Evolutionary conservation across 2,888 invertebrate genomes (phyloP), one percentile per base, ranked within the genome.

Genomic region (Clistopyga incitator): DNA sequence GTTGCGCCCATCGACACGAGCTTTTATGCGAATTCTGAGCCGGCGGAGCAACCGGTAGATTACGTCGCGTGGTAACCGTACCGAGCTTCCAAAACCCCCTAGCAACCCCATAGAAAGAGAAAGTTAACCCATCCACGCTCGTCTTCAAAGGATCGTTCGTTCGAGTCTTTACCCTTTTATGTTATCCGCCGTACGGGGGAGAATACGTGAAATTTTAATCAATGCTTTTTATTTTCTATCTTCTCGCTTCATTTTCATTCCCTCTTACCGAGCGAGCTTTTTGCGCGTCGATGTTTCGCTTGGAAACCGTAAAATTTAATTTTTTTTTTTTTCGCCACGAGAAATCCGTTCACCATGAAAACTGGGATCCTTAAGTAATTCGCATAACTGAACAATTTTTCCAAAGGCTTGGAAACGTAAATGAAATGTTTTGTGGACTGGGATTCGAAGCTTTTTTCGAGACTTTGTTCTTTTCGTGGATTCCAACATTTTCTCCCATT

Each of bases 61-160:
- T 54, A 52, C 54, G 77, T 78, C 75, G 78, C 78, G 52, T 76
- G 78, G 78, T 78, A 59, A 76, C 75, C 77, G 64, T 23, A 71
- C 38, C 61, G 65, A 38, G 64, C 50, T 75, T 59, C 3, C 67
- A 18, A 74, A 64, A 45, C 67, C 64, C 68, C 52, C 38, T 78
- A 74, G 68, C 74, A 64, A 75, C 45, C 78, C 75, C 71, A 75
- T 68, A 67, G 52, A 70, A 18, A 47, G 61, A 61, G 56, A 54
- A 56, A 18, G 38, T 18, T 6, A 15, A 29, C 20, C 47, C 75
- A 61, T 6, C 47, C 67, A 20, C 29, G 64, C 34, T 75, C 18
- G 50, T 64, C 61, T 78, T 81, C 81, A 84, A 84, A 84, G 84
- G 81, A 70, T 81, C 50, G 64, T 77, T 67, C 75, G 74, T 64